Evolutionary conservation across 2,113 vertebrate genomes (phyloP).

Genomic region (Condylura cristata): DNA sequence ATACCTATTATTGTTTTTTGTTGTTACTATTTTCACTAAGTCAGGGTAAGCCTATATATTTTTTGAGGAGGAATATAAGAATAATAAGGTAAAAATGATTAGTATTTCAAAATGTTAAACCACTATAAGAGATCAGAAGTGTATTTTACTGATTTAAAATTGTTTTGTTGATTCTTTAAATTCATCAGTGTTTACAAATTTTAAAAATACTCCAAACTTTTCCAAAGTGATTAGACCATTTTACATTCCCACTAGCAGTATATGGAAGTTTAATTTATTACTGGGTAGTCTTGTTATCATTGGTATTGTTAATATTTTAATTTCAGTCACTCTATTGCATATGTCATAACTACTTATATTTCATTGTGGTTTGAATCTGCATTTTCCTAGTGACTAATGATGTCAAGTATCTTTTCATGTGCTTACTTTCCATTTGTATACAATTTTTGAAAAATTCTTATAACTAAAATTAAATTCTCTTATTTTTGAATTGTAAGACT

Average conservation of each 20-base stretch:
- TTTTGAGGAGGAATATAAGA: neutral
- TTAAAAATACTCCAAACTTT: neutral
- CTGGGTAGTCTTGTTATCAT: neutral
- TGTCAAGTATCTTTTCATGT: neutral
- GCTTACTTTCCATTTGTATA: neutral
- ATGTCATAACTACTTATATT: neutral
- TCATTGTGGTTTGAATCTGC: neutral
- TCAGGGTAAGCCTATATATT: neutral
- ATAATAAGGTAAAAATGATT: neutral
- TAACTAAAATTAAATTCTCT: neutral
- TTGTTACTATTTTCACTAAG: neutral
- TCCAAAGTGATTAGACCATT: too few species aligned
- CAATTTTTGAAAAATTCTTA: too few species aligned
- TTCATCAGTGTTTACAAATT: neutral
- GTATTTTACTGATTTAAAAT: constrained; percentile 44
- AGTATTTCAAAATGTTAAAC: neutral
- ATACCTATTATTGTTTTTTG: neutral
- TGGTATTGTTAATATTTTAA: constrained; percentile 42
- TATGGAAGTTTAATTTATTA: neutral
- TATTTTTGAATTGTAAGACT: neutral
- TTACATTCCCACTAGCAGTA: too few species aligned
- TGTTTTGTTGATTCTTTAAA: constrained; percentile 27
- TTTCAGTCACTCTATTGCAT: neutral
- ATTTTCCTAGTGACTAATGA: neutral
- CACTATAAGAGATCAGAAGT: neutral